phyloP scores from a whole-genome alignment of 2,888 invertebrate species.

The Troides aeacus region DNA sequence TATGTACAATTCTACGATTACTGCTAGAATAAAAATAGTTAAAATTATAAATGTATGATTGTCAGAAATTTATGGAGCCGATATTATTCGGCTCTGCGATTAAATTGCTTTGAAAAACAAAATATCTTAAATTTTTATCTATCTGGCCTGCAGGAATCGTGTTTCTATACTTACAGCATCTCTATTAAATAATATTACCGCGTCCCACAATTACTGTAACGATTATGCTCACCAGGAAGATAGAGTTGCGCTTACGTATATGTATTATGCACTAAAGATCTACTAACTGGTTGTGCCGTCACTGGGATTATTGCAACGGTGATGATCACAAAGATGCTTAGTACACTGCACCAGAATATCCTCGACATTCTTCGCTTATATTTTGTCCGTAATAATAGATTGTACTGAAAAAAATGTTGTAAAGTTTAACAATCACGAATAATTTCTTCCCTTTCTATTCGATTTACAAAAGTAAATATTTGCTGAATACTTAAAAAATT shows the following conservation, averaged over 20 bases:
- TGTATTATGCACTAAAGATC: conserved; percentile 25
- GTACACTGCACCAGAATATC: conserved; percentile 38
- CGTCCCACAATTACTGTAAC: conserved; percentile 19
- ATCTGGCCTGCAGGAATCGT: neutral
- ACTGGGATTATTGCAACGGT: conserved; percentile 52
- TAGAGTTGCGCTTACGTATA: conserved; percentile 16
- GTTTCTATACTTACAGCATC: neutral
- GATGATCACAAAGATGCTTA: conserved; percentile 48
- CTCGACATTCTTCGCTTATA: conserved; percentile 42
- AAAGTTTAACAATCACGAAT: too few species aligned
- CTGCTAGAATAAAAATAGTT: too few species aligned
- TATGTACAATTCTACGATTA: too few species aligned
- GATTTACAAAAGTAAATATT: too few species aligned
- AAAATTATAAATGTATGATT: too few species aligned
- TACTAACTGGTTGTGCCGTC: conserved; percentile 66
- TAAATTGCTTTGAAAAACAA: neutral
- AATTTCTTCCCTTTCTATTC: too few species aligned
- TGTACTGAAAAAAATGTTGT: neutral
- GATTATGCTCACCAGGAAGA: conserved; percentile 18
- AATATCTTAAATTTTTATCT: neutral
- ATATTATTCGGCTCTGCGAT: too few species aligned
- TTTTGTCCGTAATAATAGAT: neutral
- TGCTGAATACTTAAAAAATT: too few species aligned
- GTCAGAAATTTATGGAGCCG: too few species aligned
- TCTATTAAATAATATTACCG: conserved; percentile 2